These are phyloP conservation scores for Holocentrus rufus DNA, from an alignment of 2,797 vertebrate species.

Conservation along the genomic window DNA sequence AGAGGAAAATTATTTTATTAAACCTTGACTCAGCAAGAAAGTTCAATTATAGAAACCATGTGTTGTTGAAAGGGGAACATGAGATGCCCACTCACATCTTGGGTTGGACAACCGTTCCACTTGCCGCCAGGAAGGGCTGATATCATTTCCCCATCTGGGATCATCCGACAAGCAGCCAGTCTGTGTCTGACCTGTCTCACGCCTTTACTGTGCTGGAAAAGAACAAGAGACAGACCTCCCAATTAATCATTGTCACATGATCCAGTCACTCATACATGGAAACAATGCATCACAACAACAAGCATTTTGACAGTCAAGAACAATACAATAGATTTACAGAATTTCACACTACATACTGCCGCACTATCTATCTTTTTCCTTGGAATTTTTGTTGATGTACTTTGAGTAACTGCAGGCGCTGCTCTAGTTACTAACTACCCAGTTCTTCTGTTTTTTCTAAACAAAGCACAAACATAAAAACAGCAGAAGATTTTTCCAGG, in stretches of 20 bases:
- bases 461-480: no score
- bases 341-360: neutral
- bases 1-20: constrained; percentile 41
- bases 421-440: no score
- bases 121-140: constrained; percentile 74
- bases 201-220: constrained; percentile 81
- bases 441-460: no score
- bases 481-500: no score
- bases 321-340: neutral
- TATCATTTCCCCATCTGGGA: constrained; percentile 47
- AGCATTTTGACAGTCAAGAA: neutral
- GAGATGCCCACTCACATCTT: constrained; percentile 80
- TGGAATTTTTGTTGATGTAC: no score
- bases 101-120: constrained; percentile 73
- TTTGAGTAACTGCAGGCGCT: no score
- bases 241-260: constrained; percentile 61
- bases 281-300: constrained; percentile 5
- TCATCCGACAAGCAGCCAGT: constrained; percentile 84
- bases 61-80: constrained; percentile 56
- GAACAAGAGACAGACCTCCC: constrained; percentile 26
- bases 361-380: no score
- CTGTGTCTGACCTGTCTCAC: constrained; percentile 83
- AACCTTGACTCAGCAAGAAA: neutral
- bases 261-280: constrained; percentile 26
- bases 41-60: constrained; percentile 4